phyloP scores from a whole-genome alignment of 2,113 vertebrate genomes.

The Martes martes region DNA sequence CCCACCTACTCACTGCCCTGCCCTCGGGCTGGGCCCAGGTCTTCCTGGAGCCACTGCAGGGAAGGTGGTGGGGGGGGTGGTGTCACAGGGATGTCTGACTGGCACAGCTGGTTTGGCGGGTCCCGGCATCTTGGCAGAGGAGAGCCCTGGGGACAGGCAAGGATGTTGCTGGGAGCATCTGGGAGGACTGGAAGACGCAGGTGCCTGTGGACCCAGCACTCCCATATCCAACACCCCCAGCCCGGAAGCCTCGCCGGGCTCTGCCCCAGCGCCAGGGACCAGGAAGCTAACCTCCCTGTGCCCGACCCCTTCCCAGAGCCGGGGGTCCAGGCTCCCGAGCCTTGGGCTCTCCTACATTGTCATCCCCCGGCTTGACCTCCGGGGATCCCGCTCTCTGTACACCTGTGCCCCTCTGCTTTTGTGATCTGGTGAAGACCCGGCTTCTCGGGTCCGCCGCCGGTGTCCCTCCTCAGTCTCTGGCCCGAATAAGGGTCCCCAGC shows the following conservation, averaged over 20 bases:
- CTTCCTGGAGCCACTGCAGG: background rate
- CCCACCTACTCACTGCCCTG: background rate
- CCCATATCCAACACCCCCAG: background rate
- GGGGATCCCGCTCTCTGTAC: background rate
- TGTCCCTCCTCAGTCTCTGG: background rate
- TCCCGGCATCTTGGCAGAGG: conserved; percentile 24
- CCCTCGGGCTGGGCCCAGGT: background rate
- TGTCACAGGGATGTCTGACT: background rate
- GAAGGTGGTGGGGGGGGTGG: background rate
- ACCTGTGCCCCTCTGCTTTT: background rate
- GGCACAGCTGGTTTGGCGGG: conserved; percentile 65
- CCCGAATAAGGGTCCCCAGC: background rate
- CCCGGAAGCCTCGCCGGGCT: background rate
- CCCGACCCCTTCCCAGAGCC: background rate
- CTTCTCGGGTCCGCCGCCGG: background rate
- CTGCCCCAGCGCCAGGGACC: background rate
- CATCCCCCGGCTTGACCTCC: background rate
- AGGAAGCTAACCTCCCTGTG: too few species aligned
- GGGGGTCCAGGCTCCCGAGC: background rate
- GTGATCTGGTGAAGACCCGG: background rate
- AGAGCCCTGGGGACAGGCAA: background rate
- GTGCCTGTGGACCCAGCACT: background rate
- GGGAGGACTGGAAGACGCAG: background rate
- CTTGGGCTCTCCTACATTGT: background rate
- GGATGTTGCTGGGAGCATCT: background rate